Evolutionary conservation across 2,888 invertebrate species (phyloP), one percentile per base, ranked within the genome.

Genomic region (Lucinisca nassula): DNA sequence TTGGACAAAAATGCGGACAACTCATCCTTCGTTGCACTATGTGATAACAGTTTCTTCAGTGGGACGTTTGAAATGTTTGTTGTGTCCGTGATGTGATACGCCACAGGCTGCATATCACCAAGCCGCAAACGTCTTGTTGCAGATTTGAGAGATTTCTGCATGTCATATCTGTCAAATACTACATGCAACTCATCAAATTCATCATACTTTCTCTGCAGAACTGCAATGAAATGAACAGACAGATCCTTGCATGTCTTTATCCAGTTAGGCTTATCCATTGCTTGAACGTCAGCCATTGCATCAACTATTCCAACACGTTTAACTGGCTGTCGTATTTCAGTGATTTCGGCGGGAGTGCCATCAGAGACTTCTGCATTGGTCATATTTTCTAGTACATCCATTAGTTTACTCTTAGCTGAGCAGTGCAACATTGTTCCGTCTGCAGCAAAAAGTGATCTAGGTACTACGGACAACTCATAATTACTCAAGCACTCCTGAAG

Each of bases 91-190:
- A 70, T 61, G n/a, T 82, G 61, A 72, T 70, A 82, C 35, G 70
- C 51, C 0, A 82, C 73, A 17, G 45, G 21, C 1, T 21, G 38
- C 24, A 67, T 35, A 4, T 27, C 49, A 8, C 82, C 61, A 6
- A 61, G 75, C 21, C 67, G 40, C 21, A 35, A 30, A 32, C 37
- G 21, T 27, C 81, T n/a, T 40, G 74, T 75, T 32, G 67, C 75
- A 10, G 17, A 27, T 58, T 82, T 82, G 38, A 82, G 61, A 32
- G 82, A 82, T 14, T n/a, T 73, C 14, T 49, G 37, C 6, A 73
- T 27, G 38, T 82, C 82, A 82, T 76, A 82, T 21, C 82, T 45
- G 24, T 82, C 82, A 37, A 82, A 82, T 14, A 75, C 40, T 10
- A 82, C 21, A 70, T 82, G 82, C 2, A 61, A 32, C 51, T 82